Base-by-base conservation (phyloP, 1,140 invertebrate species). In the Maniola jurtina region DNA sequence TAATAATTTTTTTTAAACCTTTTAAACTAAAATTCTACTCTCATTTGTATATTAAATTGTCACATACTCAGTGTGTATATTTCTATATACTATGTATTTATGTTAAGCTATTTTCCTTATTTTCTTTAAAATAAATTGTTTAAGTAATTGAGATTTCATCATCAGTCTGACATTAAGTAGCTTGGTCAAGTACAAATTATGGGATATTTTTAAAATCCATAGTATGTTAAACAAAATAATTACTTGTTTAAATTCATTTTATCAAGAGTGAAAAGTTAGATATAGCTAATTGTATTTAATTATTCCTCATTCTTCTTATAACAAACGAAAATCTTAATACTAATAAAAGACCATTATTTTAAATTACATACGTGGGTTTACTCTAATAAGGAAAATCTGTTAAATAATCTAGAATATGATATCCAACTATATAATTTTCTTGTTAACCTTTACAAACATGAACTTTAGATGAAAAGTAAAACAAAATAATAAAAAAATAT, bases 101-200 rank as follows among this genome's bases (percentile, higher is more conserved):
- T 25, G 25, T 25, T 2, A 25, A 25, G 25, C 1, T n/a, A n/a
- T n/a, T 9, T 9, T 13, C 2, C 13, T 45, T n/a, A 13, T 45
- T 45, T n/a, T 6, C 2, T 11, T 13, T 1, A 13, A n/a, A n/a
- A 45, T n/a, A 45, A 45, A 45, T n/a, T 1, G 2, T 13, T 45
- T 45, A 45, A 45, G 42, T 45, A 38, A 38, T 38, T 11, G 42
- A 45, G 42, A 45, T 45, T 45, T 45, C 42, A 45, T 45, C 13
- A 45, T 45, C 42, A 45, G 42, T 45, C 42, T 45, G 13, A 45
- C 1, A 5, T 45, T 45, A 45, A 45, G 13, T n/a, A 45, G 11
- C 0, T 45, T 13, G 42, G 7, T 25, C 25, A 25, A 25, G 25
- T 25, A 25, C 25, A 25, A 25, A 25, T 25, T 25, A 25, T 4